Evolutionary conservation across 2,888 invertebrate species (phyloP).

Genomic region (Cephus pulcher): DNA sequence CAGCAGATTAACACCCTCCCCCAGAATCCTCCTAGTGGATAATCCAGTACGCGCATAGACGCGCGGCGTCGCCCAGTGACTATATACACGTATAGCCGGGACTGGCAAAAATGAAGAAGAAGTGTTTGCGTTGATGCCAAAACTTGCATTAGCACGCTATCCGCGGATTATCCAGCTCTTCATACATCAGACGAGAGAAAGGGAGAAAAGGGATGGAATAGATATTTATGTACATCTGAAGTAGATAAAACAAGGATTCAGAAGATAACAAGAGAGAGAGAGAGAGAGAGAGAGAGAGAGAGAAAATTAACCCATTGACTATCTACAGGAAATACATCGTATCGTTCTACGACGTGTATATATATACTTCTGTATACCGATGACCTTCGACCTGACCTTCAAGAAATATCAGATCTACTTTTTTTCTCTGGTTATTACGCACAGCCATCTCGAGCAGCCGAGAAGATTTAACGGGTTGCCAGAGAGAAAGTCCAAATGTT

Average conservation of each 20-base stretch:
- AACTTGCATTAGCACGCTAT: constrained; percentile 61
- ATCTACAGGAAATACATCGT: background rate
- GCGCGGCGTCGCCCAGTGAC: background rate
- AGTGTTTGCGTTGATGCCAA: constrained; percentile 58
- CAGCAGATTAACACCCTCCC: constrained; percentile 57
- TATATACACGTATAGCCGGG: constrained; percentile 10
- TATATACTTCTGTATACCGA: background rate
- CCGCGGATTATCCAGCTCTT: constrained; percentile 54
- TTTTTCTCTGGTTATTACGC: background rate
- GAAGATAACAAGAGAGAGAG: background rate
- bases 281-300: background rate
- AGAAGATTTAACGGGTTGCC: background rate
- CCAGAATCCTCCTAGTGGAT: constrained; percentile 44
- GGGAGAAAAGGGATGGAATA: background rate
- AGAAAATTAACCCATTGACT: background rate
- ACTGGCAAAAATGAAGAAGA: constrained; percentile 55
- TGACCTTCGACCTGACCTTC: background rate
- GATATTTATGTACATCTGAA: background rate
- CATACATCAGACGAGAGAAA: constrained; percentile 33
- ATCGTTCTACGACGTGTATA: background rate
- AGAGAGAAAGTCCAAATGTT: background rate
- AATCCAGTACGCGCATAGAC: constrained; percentile 49
- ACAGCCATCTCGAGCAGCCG: background rate
- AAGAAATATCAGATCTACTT: background rate
- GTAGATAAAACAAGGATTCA: background rate